phyloP scores from a whole-genome alignment of 2,797 vertebrate species.

The Pitangus sulphuratus region DNA sequence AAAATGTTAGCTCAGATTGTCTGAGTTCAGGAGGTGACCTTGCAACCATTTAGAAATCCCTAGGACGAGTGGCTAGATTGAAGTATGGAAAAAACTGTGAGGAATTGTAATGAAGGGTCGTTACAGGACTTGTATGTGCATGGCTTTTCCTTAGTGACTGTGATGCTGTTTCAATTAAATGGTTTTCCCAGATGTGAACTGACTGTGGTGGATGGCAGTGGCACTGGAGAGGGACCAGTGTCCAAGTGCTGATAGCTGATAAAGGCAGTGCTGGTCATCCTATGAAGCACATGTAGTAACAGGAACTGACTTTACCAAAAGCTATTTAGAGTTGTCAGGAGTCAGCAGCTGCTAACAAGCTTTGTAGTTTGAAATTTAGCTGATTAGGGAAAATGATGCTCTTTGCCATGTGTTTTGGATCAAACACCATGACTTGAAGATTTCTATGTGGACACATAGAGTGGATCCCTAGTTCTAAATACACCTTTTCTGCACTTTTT shows the following conservation, averaged over 20 bases:
- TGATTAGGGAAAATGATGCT: background rate
- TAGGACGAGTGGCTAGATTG: background rate
- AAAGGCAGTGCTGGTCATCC: background rate
- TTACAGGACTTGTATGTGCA: rapidly evolving
- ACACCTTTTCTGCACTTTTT: background rate
- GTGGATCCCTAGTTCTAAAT: background rate
- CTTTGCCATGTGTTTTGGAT: background rate
- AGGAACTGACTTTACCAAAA: background rate
- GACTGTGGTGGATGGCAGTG: background rate
- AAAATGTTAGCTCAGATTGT: background rate
- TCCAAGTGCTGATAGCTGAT: background rate
- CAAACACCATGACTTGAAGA: background rate
- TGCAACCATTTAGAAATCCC: rapidly evolving
- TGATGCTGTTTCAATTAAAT: background rate
- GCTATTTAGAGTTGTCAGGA: background rate
- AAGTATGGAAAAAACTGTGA: rapidly evolving
- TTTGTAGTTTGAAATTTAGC: background rate
- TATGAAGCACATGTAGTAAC: background rate
- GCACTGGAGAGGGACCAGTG: background rate
- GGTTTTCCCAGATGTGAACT: background rate
- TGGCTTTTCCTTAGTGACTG: background rate
- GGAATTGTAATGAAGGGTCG: background rate
- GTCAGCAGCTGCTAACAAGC: background rate
- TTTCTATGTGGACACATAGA: rapidly evolving
- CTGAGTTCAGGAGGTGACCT: background rate